These are phyloP conservation scores for Acholoe squamosa DNA, from an alignment of 2,888 invertebrate genomes.

Conservation along the genomic window DNA sequence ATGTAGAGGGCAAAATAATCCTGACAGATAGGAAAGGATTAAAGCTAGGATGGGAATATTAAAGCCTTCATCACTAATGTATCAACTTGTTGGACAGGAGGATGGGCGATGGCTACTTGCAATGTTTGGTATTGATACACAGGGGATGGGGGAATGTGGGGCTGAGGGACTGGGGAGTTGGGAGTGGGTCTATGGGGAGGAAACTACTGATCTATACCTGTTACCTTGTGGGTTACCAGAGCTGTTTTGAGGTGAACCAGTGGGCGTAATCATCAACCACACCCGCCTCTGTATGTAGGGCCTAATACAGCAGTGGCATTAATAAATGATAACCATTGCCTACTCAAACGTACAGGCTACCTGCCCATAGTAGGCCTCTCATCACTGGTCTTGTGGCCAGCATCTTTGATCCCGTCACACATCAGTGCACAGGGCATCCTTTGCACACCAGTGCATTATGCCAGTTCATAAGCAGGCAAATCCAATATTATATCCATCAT, in stretches of 20 bases:
- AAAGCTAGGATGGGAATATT: no score
- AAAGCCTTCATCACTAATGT: no score
- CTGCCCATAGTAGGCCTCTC: conserved; percentile 15
- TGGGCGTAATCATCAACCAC: conserved; percentile 47
- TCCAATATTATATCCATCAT: no score
- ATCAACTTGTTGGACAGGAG: background rate
- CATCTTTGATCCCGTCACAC: conserved; percentile 2
- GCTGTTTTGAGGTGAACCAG: conserved; percentile 34
- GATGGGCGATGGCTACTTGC: conserved; percentile 5
- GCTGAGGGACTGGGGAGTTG: background rate
- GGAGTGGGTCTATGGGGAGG: background rate
- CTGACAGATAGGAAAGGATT: no score
- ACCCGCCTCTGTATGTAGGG: conserved; percentile 27
- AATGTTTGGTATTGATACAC: background rate
- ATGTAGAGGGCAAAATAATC: no score
- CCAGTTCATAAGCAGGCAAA: background rate
- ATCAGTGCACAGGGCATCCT: background rate
- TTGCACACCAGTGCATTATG: background rate
- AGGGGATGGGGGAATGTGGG: background rate
- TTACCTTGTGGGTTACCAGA: conserved; percentile 51
- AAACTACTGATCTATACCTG: conserved; percentile 7
- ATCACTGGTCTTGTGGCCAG: background rate
- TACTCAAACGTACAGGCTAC: conserved; percentile 20
- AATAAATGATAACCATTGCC: conserved; percentile 14
- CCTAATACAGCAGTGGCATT: conserved; percentile 20